Evolutionary conservation across 2,113 vertebrate species (phyloP).

Genomic region (Ptilorrhoa leucosticta): DNA sequence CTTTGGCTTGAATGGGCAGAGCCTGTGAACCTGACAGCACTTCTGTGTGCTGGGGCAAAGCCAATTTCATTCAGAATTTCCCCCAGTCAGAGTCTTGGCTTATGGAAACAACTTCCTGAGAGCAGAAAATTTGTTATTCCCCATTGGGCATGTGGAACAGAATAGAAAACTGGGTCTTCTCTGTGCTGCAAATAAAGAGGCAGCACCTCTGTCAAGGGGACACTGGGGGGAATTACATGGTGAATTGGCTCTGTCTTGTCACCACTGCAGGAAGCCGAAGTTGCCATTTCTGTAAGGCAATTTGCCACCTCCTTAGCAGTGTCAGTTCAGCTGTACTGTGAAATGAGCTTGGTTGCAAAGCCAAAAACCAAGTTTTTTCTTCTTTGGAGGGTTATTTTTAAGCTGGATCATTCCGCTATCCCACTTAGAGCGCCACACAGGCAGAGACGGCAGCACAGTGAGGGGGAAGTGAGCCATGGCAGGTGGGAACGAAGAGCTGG

Average conservation of each 20-base stretch:
- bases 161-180: background rate
- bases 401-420: background rate
- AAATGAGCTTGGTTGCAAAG: background rate
- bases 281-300: background rate
- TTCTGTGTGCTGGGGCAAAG: background rate
- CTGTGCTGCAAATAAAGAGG: background rate
- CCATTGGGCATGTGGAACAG: background rate
- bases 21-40: background rate
- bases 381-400: slow-evolving; percentile 14
- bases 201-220: background rate
- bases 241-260: background rate
- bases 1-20: background rate
- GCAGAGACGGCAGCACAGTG: background rate
- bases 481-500: background rate
- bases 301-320: background rate
- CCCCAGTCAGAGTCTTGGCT: background rate
- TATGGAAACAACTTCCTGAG: background rate
- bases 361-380: background rate
- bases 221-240: background rate
- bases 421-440: background rate
- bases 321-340: background rate
- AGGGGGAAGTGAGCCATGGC: background rate
- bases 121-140: background rate
- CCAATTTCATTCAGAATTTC: background rate
- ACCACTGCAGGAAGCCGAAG: background rate